These are phyloP conservation scores for Neodiprion pinetum DNA, from an alignment of 1,140 invertebrate genomes.

Conservation along the genomic window DNA sequence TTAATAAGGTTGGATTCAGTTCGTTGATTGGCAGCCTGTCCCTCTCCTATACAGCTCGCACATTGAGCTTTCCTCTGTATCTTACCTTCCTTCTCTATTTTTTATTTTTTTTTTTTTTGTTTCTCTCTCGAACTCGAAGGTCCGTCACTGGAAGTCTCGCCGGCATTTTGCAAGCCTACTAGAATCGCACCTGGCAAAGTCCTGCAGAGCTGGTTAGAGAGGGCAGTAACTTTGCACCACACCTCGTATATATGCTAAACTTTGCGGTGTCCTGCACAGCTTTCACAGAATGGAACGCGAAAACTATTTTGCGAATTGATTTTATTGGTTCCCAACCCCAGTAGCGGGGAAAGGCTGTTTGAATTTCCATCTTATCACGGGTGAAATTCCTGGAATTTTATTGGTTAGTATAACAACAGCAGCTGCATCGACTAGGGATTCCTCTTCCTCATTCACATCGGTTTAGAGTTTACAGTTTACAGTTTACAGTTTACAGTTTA, in stretches of 20 bases:
- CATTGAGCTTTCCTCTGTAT: not conserved
- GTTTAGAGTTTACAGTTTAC: no score
- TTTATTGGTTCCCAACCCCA: not conserved
- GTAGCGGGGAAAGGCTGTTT: not conserved
- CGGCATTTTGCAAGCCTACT: no score
- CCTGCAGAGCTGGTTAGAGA: not conserved
- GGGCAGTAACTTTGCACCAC: not conserved
- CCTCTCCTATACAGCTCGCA: not conserved
- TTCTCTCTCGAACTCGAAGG: not conserved
- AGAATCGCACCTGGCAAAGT: not conserved
- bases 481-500: no score
- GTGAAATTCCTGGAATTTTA: not conserved
- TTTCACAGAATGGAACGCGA: not conserved
- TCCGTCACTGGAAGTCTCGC: no score
- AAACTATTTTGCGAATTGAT: conserved; percentile 1
- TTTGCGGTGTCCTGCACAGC: not conserved
- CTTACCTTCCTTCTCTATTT: not conserved
- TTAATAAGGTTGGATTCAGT: conserved; percentile 5
- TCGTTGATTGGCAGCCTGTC: not conserved
- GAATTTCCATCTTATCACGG: conserved; percentile 2
- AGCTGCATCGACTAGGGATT: no score
- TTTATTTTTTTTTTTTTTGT: not conserved
- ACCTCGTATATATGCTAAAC: conserved; percentile 7
- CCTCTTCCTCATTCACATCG: no score
- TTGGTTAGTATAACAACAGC: not conserved